Evolutionary conservation across 2,797 vertebrate genomes (phyloP).

Genomic region (Xiphophorus birchmanni): DNA sequence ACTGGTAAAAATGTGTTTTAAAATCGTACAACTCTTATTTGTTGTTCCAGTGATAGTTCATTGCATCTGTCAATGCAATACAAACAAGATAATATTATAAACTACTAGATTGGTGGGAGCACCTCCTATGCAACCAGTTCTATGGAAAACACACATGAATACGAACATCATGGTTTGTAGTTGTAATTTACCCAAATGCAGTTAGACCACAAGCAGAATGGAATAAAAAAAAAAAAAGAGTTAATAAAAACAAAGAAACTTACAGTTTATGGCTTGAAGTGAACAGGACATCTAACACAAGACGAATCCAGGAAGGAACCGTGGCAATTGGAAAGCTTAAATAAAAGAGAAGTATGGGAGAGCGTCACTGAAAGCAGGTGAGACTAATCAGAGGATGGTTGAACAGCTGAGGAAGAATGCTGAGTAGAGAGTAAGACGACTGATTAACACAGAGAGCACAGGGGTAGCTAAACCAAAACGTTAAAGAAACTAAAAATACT

Average conservation of each 20-base stretch:
- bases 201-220: neutral
- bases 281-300: neutral
- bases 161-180: neutral
- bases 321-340: neutral
- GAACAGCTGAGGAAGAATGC: neutral
- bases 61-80: too few relatives aligned
- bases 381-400: neutral
- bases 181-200: neutral
- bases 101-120: neutral
- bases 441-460: neutral
- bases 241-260: neutral
- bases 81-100: neutral
- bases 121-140: neutral
- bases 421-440: neutral
- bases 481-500: neutral
- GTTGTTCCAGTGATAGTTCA: neutral
- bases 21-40: neutral
- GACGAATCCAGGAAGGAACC: neutral
- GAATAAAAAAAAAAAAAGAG: neutral
- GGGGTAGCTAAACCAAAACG: neutral
- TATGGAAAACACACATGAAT: neutral
- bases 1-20: neutral
- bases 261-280: neutral
- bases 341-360: neutral
- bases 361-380: neutral